Conservation (phyloP, 2,888 invertebrate species). For the Rotaria macrura region DNA sequence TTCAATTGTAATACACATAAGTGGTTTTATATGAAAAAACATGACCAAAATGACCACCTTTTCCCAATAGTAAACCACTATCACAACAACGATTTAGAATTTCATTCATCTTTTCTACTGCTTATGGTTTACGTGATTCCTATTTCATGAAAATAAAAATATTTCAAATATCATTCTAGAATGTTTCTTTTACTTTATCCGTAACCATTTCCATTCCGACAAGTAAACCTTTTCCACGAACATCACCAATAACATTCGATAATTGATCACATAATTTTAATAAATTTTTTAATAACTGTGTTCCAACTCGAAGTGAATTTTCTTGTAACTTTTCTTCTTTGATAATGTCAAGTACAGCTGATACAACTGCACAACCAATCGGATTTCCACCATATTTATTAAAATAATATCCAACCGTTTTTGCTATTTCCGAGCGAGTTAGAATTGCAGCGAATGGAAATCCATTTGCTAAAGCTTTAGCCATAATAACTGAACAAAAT, state of each 20-base stretch:
- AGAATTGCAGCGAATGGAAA: constrained; percentile 89
- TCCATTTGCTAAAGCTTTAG: constrained; percentile 93
- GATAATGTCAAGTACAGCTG: constrained; percentile 77
- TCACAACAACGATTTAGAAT: constrained; percentile 76
- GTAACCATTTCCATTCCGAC: constrained; percentile 77
- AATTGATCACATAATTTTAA: constrained; percentile 58
- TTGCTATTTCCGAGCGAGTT: constrained; percentile 75
- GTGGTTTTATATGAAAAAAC: constrained; percentile 82
- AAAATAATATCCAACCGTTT: constrained; percentile 54
- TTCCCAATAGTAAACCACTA: constrained; percentile 72
- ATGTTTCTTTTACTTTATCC: constrained; percentile 37
- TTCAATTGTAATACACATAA: constrained; percentile 76
- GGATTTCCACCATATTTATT: constrained; percentile 77
- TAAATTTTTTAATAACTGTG: constrained; percentile 67
- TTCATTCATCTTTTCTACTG: constrained; percentile 57
- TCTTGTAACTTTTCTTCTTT: constrained; percentile 36
- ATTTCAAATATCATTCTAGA: background rate
- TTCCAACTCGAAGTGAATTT: constrained; percentile 66
- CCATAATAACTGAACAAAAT: constrained; percentile 65
- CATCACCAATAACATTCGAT: constrained; percentile 68
- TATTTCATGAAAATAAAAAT: constrained; percentile 35
- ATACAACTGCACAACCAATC: constrained; percentile 82
- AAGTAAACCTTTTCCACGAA: constrained; percentile 91
- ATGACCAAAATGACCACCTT: constrained; percentile 74
- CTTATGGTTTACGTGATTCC: constrained; percentile 59